These are phyloP conservation scores for Eristalis arbustorum DNA, from an alignment of 2,888 invertebrate genomes.

Conservation along the genomic window DNA sequence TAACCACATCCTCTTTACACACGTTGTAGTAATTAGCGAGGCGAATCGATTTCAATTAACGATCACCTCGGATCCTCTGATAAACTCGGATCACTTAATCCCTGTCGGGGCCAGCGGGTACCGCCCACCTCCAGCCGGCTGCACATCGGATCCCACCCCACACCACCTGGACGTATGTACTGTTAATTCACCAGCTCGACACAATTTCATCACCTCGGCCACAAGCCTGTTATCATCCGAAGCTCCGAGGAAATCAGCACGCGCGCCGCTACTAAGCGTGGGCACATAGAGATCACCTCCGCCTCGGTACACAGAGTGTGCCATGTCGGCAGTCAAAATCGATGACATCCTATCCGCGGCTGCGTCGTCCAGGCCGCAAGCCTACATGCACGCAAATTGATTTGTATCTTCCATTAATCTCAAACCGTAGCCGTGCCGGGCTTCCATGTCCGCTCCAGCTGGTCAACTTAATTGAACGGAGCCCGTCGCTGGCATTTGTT, in stretches of 20 bases:
- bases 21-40: too few species aligned
- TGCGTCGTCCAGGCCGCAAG: not conserved
- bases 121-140: not conserved
- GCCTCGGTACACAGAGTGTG: conserved; percentile 46
- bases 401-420: conserved; percentile 67
- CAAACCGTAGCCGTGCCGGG: conserved; percentile 47
- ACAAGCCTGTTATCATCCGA: not conserved
- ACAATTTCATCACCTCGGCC: not conserved
- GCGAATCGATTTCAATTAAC: not conserved
- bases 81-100: not conserved
- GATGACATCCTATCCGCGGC: conserved; percentile 1
- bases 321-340: conserved; percentile 46
- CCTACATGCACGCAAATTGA: conserved; percentile 62
- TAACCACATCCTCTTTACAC: too few species aligned
- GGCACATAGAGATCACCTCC: conserved; percentile 10
- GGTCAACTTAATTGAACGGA: conserved; percentile 50
- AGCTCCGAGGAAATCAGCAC: conserved; percentile 36
- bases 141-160: not conserved
- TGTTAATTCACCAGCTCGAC: not conserved
- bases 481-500: conserved; percentile 10
- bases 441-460: not conserved
- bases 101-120: not conserved
- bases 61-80: not conserved
- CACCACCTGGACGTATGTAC: not conserved
- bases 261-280: conserved; percentile 30